Evolutionary conservation across 2,113 vertebrate species (phyloP).

Genomic region (Nothoprocta perdicaria): DNA sequence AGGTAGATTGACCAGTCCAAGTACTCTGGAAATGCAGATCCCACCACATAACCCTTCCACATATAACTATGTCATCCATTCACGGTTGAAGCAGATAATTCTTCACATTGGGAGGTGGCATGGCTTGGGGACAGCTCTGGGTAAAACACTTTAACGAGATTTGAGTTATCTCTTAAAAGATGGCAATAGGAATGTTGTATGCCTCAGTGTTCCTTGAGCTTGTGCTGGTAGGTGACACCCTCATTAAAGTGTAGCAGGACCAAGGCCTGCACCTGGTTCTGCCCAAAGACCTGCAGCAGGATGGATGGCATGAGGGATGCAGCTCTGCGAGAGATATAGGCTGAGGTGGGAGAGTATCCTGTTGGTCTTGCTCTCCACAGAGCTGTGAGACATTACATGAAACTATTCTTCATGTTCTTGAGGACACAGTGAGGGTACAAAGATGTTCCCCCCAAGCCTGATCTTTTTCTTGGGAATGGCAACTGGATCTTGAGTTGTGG

Average conservation of each 20-base stretch:
- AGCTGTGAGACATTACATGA: neutral
- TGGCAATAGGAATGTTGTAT: neutral
- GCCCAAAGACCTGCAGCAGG: neutral
- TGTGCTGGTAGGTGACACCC: neutral
- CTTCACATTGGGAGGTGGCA: fast-evolving
- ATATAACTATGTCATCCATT: neutral
- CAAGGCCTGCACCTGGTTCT: neutral
- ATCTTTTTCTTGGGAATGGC: neutral
- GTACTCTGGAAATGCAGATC: too few species aligned
- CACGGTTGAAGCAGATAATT: neutral
- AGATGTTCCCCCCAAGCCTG: neutral
- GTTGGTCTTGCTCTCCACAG: neutral
- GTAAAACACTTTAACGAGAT: neutral
- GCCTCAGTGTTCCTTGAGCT: neutral
- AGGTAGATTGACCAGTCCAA: too few species aligned
- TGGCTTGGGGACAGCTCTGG: neutral
- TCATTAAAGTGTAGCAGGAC: neutral
- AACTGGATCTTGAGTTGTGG: neutral
- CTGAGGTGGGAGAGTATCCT: neutral
- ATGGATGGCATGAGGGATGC: neutral
- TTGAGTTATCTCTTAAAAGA: neutral
- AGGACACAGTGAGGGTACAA: neutral
- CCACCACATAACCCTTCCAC: neutral
- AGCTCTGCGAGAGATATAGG: fast-evolving
- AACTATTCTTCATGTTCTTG: neutral